Conservation (phyloP, 2,888 invertebrate genomes). For the Synergus itoensis region DNA sequence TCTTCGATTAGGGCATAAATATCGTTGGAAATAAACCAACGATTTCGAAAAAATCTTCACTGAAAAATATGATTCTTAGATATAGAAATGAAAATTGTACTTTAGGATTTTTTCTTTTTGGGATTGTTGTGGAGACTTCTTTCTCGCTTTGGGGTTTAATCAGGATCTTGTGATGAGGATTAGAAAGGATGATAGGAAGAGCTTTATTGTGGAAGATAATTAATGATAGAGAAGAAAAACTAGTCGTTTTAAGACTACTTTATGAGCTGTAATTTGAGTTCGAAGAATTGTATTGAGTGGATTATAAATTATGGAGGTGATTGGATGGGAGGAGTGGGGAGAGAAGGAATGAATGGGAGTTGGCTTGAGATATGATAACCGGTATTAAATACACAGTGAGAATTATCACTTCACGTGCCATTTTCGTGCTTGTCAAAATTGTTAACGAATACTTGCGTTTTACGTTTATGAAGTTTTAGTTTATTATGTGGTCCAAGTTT, state of each 20-base stretch:
- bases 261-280: neutral
- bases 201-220: neutral
- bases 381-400: conserved; percentile 12
- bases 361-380: conserved; percentile 15
- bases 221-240: conserved; percentile 4
- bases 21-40: too few relatives aligned
- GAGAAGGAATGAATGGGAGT: neutral
- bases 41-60: too few relatives aligned
- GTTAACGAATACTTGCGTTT: neutral
- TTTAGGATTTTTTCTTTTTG: too few relatives aligned
- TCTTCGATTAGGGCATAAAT: too few relatives aligned
- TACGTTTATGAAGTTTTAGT: neutral
- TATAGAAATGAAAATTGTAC: too few relatives aligned
- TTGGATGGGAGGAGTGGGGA: neutral
- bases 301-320: conserved; percentile 5
- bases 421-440: neutral
- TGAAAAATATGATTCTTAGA: too few relatives aligned
- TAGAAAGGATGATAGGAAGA: neutral
- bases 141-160: neutral
- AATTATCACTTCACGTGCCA: neutral
- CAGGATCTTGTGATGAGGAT: conserved; percentile 3
- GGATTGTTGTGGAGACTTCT: neutral
- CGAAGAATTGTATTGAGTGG: neutral
- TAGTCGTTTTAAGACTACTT: neutral
- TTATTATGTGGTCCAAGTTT: neutral